A percentile compares a stretch with the other conserved stretches of the same genome.
Conservation (phyloP, 2,888 invertebrate genomes). For the Periphyllus acericola region DNA sequence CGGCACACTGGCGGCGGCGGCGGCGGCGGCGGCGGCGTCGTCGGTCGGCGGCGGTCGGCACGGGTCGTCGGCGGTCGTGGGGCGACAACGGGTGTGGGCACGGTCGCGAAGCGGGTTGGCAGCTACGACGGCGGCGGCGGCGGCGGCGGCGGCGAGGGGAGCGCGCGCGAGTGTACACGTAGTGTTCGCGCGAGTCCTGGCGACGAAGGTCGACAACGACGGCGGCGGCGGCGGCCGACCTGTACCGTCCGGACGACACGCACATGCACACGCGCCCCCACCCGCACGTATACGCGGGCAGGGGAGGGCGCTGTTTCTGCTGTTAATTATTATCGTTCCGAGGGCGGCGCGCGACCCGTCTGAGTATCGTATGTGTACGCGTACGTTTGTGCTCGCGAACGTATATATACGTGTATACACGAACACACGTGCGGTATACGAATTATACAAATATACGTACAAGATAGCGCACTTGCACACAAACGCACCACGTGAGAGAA, state of each 20-base stretch:
- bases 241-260: neutral
- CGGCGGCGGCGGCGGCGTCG: neutral
- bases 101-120: neutral
- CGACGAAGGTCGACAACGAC: constrained; percentile 8
- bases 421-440: too few relatives aligned
- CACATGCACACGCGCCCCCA: neutral
- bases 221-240: constrained; percentile 8
- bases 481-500: neutral
- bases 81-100: neutral
- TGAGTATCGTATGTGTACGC: neutral
- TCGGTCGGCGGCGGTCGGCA: neutral
- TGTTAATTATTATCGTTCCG: constrained; percentile 17
- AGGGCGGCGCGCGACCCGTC: neutral
- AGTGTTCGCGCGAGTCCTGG: neutral
- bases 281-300: too few relatives aligned
- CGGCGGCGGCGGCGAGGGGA: neutral
- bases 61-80: neutral
- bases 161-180: neutral
- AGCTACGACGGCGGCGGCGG: neutral
- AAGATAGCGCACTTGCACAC: too few relatives aligned
- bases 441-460: neutral
- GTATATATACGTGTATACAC: neutral
- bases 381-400: neutral
- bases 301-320: neutral
- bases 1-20: constrained; percentile 27